A percentile compares a stretch with the other conserved stretches of the same genome.
These are phyloP conservation scores for Mola mola DNA, from an alignment of 2,113 vertebrate genomes.

Conservation along the genomic window DNA sequence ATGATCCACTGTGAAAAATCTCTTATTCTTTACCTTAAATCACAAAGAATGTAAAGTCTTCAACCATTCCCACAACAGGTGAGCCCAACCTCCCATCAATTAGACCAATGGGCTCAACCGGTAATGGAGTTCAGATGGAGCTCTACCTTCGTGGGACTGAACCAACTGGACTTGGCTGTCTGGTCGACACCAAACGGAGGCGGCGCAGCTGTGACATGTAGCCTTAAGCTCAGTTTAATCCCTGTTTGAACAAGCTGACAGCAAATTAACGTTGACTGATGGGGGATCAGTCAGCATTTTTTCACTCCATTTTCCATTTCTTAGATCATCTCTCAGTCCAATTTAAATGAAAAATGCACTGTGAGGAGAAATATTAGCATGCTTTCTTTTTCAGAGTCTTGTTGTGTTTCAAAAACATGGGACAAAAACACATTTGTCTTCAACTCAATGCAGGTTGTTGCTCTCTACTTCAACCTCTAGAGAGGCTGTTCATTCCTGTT, in stretches of 20 bases:
- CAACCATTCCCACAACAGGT: not conserved
- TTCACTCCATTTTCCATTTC: too few species aligned
- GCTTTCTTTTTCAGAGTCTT: too few species aligned
- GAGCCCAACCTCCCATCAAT: too few species aligned
- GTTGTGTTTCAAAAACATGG: too few species aligned
- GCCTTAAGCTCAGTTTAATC: slow-evolving; percentile 22
- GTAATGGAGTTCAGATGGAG: slow-evolving; percentile 12
- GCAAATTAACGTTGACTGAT: slow-evolving; percentile 45
- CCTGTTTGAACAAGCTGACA: slow-evolving; percentile 26
- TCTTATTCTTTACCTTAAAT: slow-evolving; percentile 1
- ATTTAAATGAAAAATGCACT: too few species aligned
- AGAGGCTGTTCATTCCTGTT: too few species aligned
- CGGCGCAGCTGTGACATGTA: slow-evolving; percentile 33
- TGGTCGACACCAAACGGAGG: slow-evolving; percentile 30
- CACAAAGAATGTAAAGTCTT: not conserved
- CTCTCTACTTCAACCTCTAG: too few species aligned
- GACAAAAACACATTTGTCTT: too few species aligned
- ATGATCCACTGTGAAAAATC: not conserved
- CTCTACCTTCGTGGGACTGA: not conserved
- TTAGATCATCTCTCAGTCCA: too few species aligned
- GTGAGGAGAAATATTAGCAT: too few species aligned
- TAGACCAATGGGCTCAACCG: not conserved
- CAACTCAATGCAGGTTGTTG: too few species aligned
- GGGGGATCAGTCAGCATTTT: slow-evolving; percentile 24
- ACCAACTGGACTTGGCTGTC: not conserved